Conservation (phyloP, 2,113 vertebrate genomes). For the Oophaga pumilio region DNA sequence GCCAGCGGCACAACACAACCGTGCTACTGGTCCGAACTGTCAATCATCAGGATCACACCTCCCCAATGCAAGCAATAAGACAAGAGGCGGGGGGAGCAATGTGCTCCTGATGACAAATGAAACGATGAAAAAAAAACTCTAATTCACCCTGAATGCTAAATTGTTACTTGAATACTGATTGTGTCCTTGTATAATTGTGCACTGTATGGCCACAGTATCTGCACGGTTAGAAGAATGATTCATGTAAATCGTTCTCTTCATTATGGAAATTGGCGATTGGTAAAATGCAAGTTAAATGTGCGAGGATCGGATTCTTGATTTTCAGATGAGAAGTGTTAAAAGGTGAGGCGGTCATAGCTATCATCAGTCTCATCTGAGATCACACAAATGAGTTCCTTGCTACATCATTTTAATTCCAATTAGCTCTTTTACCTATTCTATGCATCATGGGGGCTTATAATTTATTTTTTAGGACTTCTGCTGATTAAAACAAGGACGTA, state of each 20-base stretch:
- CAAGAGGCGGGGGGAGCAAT: too few relatives aligned
- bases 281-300: constrained; percentile 17
- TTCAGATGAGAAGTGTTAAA: constrained; percentile 3
- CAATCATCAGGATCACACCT: too few relatives aligned
- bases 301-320: neutral
- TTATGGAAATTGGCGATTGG: neutral
- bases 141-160: neutral
- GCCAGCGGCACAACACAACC: too few relatives aligned
- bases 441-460: constrained; percentile 31
- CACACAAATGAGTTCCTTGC: constrained; percentile 9
- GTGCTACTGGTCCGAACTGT: too few relatives aligned
- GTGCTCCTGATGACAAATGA: too few relatives aligned
- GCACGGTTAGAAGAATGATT: neutral
- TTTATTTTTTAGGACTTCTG: constrained; percentile 45
- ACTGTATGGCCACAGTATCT: neutral
- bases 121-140: neutral
- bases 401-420: constrained; percentile 43
- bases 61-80: too few relatives aligned
- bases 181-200: neutral
- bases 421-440: constrained; percentile 31
- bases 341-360: constrained; percentile 10
- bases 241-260: neutral
- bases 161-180: neutral
- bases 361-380: constrained; percentile 20
- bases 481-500: constrained; percentile 47